Percentiles rank a stretch among this genome's conserved stretches.
phyloP scores from a whole-genome alignment of 2,888 invertebrate species.

The Perizoma affinitatum region DNA sequence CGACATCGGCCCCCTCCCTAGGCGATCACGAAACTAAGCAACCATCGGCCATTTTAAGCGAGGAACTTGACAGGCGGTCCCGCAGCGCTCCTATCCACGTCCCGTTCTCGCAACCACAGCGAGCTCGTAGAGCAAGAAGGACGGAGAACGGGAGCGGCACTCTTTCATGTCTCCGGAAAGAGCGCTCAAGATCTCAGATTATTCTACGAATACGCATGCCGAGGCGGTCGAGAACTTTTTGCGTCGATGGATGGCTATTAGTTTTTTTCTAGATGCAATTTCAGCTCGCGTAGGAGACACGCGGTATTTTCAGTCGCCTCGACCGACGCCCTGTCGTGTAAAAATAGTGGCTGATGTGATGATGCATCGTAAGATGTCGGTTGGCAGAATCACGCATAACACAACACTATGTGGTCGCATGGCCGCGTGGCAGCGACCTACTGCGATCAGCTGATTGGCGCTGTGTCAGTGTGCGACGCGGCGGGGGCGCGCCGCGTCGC shows the following conservation, averaged over 20 bases:
- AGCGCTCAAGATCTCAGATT: conserved; percentile 67
- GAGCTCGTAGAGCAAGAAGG: conserved; percentile 47
- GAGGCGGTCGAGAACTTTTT: conserved; percentile 30
- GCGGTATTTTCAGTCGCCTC: conserved; percentile 8
- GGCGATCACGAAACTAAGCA: conserved; percentile 81
- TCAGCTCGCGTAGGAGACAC: conserved; percentile 14
- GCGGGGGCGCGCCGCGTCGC: conserved; percentile 48
- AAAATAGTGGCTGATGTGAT: conserved; percentile 15
- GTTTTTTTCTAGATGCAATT: conserved; percentile 18
- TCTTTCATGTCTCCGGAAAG: conserved; percentile 71
- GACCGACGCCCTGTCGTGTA: conserved; percentile 1
- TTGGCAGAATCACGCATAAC: conserved; percentile 33
- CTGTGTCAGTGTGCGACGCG: conserved; percentile 34
- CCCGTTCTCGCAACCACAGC: conserved; percentile 32
- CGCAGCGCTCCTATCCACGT: conserved; percentile 35
- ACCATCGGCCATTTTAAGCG: conserved; percentile 76
- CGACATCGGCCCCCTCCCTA: conserved; percentile 79
- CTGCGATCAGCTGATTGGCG: conserved; percentile 79
- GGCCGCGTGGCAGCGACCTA: conserved; percentile 56
- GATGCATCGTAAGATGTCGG: conserved; percentile 25
- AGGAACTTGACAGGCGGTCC: conserved; percentile 72
- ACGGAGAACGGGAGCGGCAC: conserved; percentile 56
- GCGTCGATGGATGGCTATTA: conserved; percentile 19
- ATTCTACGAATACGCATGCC: conserved; percentile 40
- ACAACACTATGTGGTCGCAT: conserved; percentile 21